A percentile compares a stretch with the other conserved stretches of the same genome.
phyloP scores from a whole-genome alignment of 2,797 vertebrate species.

The Columba guinea region DNA sequence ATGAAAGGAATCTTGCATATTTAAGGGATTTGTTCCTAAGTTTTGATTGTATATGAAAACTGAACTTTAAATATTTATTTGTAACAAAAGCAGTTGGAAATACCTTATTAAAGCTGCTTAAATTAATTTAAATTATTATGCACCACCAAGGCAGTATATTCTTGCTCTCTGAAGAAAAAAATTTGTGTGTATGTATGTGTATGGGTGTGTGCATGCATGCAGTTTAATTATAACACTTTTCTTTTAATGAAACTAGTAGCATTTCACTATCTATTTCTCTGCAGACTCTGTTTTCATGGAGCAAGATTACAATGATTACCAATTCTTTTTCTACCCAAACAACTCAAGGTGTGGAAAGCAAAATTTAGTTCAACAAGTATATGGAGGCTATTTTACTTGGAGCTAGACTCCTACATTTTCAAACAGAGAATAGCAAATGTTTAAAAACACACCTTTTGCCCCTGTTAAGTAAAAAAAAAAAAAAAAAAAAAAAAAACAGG shows the following conservation, averaged over 20 bases:
- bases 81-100: conserved; percentile 49
- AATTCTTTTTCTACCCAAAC: background rate
- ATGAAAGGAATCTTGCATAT: conserved; percentile 9
- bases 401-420: background rate
- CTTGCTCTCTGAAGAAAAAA: conserved; percentile 6
- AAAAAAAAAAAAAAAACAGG: too few relatives aligned
- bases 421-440: background rate
- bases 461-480: background rate
- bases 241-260: background rate
- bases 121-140: conserved; percentile 55
- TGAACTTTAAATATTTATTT: conserved; percentile 57
- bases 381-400: background rate
- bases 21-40: conserved; percentile 14
- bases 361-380: background rate
- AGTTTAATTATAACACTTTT: background rate
- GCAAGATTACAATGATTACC: background rate
- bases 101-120: conserved; percentile 53
- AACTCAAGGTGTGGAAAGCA: background rate
- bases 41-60: conserved; percentile 22
- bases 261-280: background rate
- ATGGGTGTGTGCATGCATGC: background rate
- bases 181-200: background rate
- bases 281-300: background rate
- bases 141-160: background rate
- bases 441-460: background rate